A percentile compares a stretch with the other conserved stretches of the same genome.
phyloP scores from a whole-genome alignment of 1,140 invertebrate species.

The Matsumurasca onukii region DNA sequence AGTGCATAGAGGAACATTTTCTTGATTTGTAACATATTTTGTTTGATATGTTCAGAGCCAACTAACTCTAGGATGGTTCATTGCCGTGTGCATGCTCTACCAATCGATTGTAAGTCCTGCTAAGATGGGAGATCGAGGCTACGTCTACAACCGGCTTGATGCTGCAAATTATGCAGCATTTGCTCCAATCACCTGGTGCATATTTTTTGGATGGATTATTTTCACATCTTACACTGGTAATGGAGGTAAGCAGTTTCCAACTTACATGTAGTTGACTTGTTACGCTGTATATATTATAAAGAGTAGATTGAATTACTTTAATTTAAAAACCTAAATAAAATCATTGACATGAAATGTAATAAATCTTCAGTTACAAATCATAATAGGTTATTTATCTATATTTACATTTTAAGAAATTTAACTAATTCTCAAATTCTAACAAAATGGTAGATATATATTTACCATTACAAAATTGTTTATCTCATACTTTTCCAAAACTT shows the following conservation, averaged over 20 bases:
- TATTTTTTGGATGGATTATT: constrained; percentile 64
- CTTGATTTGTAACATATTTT: too few relatives aligned
- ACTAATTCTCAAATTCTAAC: background rate
- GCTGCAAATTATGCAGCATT: constrained; percentile 70
- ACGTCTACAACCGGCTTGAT: constrained; percentile 63
- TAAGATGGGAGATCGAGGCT: constrained; percentile 64
- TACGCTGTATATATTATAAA: background rate
- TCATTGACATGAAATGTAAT: background rate
- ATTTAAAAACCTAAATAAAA: background rate
- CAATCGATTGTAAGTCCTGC: constrained; percentile 61
- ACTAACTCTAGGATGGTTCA: constrained; percentile 58
- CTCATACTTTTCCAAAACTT: too few relatives aligned
- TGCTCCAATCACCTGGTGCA: constrained; percentile 69
- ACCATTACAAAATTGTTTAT: too few relatives aligned
- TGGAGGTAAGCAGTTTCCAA: constrained; percentile 39
- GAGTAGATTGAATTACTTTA: background rate
- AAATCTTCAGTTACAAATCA: background rate
- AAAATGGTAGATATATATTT: too few relatives aligned
- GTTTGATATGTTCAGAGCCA: constrained; percentile 48
- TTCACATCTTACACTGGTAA: constrained; percentile 62
- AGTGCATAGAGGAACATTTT: too few relatives aligned
- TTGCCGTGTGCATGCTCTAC: constrained; percentile 52
- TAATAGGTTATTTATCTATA: background rate
- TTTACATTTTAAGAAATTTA: background rate
- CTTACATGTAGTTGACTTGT: background rate